Base-by-base conservation (phyloP, 2,888 invertebrate genomes). In the Ophion obscuratus region DNA sequence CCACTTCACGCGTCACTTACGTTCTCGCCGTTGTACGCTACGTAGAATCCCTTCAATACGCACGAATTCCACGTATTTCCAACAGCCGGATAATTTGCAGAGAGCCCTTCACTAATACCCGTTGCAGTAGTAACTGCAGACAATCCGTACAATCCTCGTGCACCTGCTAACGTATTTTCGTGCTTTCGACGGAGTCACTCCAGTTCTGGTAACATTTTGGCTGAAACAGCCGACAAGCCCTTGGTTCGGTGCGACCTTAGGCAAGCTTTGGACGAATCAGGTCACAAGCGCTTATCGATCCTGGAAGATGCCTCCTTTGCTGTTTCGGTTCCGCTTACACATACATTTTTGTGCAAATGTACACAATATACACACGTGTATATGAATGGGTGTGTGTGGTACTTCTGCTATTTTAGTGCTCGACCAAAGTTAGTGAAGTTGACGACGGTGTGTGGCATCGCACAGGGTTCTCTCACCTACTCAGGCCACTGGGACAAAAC, bases 1-100 rank as follows among this genome's bases (percentile, higher is more conserved):
- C 70, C 75, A 76, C 81, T 86, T 84, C 83, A 84, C 78, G 86
- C 83, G 84, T 86, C 86, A 83, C 75, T 76, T 83, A 81, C 86
- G 66, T 73, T n/a, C 67, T 62, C 59, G 59, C 59, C 47, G 53
- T 61, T 24, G 44, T 61, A n/a, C n/a, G 53, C 59, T 81, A 59
- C 64, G 66, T 64, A 57, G 27, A 73, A 73, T 74, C 77, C 17
- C 73, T 68, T 11, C 31, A 70, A 44, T 67, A 83, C 59, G 62
- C 68, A 61, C 68, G 75, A 59, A 83, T 78, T 78, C 81, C 81
- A 73, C 75, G 78, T 78, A 62, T 47, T 62, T 64, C 74, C 78
- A 86, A 83, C 83, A 78, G 81, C 66, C 83, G 57, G 68, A 70
- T 83, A 78, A 81, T 81, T 83, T 77, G 31, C 61, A 73, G 57